Evolutionary conservation across 2,888 invertebrate species (phyloP).

Genomic region (Lasioglossum malachurum): DNA sequence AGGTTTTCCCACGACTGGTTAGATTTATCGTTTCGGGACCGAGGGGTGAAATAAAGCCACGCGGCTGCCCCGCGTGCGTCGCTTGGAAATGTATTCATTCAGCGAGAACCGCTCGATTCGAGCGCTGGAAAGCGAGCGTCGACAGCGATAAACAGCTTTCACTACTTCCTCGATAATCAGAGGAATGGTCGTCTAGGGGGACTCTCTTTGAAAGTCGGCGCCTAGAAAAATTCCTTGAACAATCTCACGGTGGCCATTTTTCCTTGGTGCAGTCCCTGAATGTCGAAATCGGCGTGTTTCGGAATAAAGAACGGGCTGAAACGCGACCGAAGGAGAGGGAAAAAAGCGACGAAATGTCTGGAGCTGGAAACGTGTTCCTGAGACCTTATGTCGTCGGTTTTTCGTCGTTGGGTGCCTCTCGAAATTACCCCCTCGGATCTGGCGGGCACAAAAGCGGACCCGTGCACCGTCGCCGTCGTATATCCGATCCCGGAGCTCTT

Average conservation of each 20-base stretch:
- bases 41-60: not conserved
- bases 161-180: constrained; percentile 1
- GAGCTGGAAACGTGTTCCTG: constrained; percentile 5
- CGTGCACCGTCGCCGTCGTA: constrained; percentile 34
- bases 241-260: not conserved
- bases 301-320: not conserved
- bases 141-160: constrained; percentile 13
- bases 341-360: not conserved
- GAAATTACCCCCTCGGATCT: constrained; percentile 51
- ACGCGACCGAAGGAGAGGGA: not conserved
- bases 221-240: not conserved
- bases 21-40: not conserved
- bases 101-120: not conserved
- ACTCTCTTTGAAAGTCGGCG: not conserved
- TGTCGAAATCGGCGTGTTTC: not conserved
- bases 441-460: constrained; percentile 40
- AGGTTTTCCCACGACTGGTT: not conserved
- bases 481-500: constrained; percentile 57
- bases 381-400: constrained; percentile 55
- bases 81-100: not conserved
- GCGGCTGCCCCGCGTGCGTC: not conserved
- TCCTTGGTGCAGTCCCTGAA: not conserved
- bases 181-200: not conserved
- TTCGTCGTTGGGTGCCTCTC: constrained; percentile 52
- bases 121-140: not conserved